Evolutionary conservation across 2,797 vertebrate genomes (phyloP).

Genomic region (Serranus cabrilla): DNA sequence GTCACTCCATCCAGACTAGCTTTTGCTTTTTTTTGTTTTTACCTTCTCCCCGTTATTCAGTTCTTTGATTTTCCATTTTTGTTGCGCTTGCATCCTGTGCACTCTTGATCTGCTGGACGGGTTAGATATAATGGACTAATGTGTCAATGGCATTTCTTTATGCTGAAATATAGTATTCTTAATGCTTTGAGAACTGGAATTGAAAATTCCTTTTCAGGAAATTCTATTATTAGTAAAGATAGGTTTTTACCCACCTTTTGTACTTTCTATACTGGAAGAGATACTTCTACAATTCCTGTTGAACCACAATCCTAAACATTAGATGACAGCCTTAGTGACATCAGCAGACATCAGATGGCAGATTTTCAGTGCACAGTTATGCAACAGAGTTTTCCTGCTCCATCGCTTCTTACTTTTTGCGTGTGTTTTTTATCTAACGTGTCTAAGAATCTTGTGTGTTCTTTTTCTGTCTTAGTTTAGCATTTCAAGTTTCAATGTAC

Average conservation of each 20-base stretch:
- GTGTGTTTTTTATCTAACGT: conserved; percentile 66
- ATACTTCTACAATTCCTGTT: not conserved
- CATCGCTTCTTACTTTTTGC: conserved; percentile 81
- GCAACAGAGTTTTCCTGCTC: conserved; percentile 79
- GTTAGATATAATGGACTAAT: not conserved
- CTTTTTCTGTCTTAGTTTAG: conserved; percentile 48
- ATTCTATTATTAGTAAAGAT: not conserved
- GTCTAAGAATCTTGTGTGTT: conserved; percentile 69
- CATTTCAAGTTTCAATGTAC: conserved; percentile 8
- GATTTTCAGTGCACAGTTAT: conserved; percentile 85
- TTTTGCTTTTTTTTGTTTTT: conserved; percentile 53
- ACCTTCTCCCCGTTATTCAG: conserved; percentile 58
- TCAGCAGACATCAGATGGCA: conserved; percentile 40
- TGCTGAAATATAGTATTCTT: not conserved
- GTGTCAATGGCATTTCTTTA: not conserved
- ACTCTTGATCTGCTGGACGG: conserved; percentile 88
- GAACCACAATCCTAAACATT: not conserved
- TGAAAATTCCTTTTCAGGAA: not conserved
- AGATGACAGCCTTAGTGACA: not conserved
- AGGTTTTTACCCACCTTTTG: not conserved
- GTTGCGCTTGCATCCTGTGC: conserved; percentile 89
- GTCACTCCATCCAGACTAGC: conserved; percentile 86
- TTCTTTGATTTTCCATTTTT: conserved; percentile 80
- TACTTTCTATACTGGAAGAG: not conserved
- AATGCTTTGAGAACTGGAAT: not conserved